These are phyloP conservation scores for Megalurothrips usitatus DNA, from an alignment of 2,888 invertebrate species.

Conservation along the genomic window DNA sequence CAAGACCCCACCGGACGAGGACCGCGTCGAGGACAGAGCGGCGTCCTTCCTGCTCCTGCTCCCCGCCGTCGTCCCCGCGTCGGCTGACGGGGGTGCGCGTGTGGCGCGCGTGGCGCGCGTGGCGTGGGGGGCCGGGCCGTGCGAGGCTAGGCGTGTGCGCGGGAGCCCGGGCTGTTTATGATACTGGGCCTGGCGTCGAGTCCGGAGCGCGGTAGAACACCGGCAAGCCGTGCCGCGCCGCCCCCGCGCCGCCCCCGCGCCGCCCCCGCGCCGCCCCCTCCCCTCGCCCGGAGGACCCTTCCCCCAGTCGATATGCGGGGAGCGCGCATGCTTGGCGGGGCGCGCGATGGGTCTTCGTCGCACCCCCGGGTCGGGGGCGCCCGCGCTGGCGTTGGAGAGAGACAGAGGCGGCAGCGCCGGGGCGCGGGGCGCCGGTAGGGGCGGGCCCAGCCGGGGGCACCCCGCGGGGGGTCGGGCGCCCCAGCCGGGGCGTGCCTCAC, in stretches of 20 bases:
- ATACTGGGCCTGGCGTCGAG: neutral
- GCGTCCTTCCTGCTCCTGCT: neutral
- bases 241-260: neutral
- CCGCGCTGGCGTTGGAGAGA: neutral
- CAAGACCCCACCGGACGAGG: neutral
- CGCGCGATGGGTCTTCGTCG: neutral
- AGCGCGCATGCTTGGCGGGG: neutral
- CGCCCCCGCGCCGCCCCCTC: neutral
- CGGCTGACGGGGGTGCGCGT: neutral
- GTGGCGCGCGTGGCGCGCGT: neutral
- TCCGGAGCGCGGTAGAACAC: neutral
- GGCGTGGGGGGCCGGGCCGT: neutral
- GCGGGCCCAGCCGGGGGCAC: too few relatives aligned
- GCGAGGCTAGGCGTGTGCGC: neutral
- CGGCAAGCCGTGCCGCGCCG: neutral
- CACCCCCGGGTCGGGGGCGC: neutral
- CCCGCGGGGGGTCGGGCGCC: too few relatives aligned
- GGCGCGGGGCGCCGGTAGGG: too few relatives aligned
- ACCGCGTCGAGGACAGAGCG: neutral
- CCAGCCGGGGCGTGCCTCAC: too few relatives aligned
- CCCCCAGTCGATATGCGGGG: neutral
- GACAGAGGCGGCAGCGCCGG: too few relatives aligned
- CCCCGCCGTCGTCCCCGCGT: neutral
- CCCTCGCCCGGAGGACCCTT: neutral
- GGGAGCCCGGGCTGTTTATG: constrained; percentile 16